Evolutionary conservation across 64 coral and sea anemone species (phyloP).

Genomic region (Montipora foliosa): DNA sequence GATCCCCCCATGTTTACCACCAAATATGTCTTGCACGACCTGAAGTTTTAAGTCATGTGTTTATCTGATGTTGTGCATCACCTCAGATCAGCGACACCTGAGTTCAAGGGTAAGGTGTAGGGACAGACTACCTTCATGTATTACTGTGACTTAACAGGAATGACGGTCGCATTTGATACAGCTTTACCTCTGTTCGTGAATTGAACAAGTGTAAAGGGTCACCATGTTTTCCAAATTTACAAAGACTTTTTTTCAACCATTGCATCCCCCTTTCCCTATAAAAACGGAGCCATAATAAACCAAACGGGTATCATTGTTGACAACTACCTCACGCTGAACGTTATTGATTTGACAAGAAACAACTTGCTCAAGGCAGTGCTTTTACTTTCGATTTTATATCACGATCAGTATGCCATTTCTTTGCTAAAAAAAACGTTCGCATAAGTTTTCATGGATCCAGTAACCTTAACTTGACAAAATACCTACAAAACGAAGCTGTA

Average conservation of each 20-base stretch:
- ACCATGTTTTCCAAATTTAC: too few species aligned
- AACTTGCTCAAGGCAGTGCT: not conserved
- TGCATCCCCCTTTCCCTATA: too few species aligned
- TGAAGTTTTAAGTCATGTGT: not conserved
- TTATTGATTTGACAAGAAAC: not conserved
- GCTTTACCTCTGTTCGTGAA: too few species aligned
- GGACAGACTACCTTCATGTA: not conserved
- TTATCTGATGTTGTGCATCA: not conserved
- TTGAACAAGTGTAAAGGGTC: too few species aligned
- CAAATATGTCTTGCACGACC: not conserved
- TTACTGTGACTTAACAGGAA: too few species aligned
- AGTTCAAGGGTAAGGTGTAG: not conserved
- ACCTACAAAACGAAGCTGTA: not conserved
- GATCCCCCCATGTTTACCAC: not conserved
- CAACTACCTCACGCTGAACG: not conserved
- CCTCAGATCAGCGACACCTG: not conserved
- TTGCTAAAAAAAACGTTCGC: not conserved
- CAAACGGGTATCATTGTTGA: not conserved
- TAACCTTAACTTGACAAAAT: not conserved
- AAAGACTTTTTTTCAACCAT: too few species aligned
- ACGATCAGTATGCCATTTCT: not conserved
- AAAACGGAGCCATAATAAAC: not conserved
- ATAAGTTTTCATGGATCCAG: not conserved
- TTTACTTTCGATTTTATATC: too few species aligned
- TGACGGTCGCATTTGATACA: too few species aligned